phyloP scores from a whole-genome alignment of 1,140 invertebrate genomes.

The Acyrthosiphon pisum region DNA sequence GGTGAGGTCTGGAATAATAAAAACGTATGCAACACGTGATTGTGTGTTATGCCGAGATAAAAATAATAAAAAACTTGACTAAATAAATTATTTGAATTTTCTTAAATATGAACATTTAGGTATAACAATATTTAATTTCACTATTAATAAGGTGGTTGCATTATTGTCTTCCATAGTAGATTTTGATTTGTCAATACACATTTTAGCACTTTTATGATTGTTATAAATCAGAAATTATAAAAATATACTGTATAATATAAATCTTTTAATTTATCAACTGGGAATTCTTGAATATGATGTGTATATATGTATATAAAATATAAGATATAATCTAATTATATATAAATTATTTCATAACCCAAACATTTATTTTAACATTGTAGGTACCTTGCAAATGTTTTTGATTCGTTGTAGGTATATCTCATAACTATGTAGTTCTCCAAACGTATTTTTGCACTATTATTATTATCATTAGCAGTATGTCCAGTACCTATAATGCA shows the following conservation, averaged over 20 bases:
- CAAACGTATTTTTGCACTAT: too few species aligned
- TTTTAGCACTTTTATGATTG: not conserved
- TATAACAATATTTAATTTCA: not conserved
- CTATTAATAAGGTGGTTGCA: not conserved
- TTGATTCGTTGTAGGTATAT: too few species aligned
- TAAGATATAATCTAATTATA: not conserved
- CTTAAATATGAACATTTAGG: not conserved
- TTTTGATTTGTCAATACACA: not conserved
- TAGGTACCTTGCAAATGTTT: too few species aligned
- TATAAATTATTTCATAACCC: not conserved
- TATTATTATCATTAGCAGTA: too few species aligned
- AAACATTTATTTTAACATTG: not conserved
- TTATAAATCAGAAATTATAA: not conserved
- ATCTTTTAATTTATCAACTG: not conserved
- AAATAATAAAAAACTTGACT: not conserved
- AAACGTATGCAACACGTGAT: not conserved
- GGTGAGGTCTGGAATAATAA: not conserved
- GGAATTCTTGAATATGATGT: too few species aligned
- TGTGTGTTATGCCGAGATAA: not conserved
- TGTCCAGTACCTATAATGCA: too few species aligned
- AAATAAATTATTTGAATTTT: not conserved
- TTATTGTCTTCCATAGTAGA: not conserved
- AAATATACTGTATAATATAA: not conserved
- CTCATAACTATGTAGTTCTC: too few species aligned
- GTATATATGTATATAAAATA: too few species aligned